Conservation (phyloP, 1,140 invertebrate genomes). For the Drosophila santomea region DNA sequence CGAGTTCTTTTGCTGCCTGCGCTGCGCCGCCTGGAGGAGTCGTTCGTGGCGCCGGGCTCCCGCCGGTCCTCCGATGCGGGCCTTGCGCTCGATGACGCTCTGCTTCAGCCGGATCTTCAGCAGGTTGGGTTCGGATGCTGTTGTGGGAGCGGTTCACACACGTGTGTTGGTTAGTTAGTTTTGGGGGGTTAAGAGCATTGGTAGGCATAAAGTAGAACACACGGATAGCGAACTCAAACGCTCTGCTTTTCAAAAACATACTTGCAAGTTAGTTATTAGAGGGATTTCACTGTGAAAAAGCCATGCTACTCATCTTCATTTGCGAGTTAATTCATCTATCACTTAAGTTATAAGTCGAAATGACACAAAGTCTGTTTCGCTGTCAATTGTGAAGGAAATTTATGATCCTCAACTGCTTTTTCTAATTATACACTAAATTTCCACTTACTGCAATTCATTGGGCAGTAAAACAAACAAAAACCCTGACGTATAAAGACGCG, state of each 20-base stretch:
- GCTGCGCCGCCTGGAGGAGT: constrained; percentile 90
- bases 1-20: constrained; percentile 88
- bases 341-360: too few species aligned
- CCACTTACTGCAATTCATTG: too few species aligned
- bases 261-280: constrained; percentile 8
- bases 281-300: not conserved
- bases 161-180: constrained; percentile 20
- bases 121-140: constrained; percentile 98
- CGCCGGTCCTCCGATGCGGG: constrained; percentile 90
- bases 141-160: constrained; percentile 54
- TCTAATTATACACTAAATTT: too few species aligned
- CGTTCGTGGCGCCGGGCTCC: constrained; percentile 93
- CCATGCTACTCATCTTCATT: not conserved
- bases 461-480: too few species aligned
- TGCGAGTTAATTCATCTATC: too few species aligned
- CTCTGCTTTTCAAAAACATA: not conserved
- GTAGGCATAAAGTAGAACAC: constrained; percentile 4
- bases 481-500: too few species aligned
- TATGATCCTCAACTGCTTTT: too few species aligned
- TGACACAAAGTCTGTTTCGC: too few species aligned
- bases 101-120: constrained; percentile 98
- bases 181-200: constrained; percentile 9
- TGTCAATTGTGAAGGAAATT: too few species aligned
- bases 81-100: constrained; percentile 95
- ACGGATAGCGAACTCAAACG: not conserved